Conservation (phyloP, 2,888 invertebrate species). For the Drosophila paramelanica region DNA sequence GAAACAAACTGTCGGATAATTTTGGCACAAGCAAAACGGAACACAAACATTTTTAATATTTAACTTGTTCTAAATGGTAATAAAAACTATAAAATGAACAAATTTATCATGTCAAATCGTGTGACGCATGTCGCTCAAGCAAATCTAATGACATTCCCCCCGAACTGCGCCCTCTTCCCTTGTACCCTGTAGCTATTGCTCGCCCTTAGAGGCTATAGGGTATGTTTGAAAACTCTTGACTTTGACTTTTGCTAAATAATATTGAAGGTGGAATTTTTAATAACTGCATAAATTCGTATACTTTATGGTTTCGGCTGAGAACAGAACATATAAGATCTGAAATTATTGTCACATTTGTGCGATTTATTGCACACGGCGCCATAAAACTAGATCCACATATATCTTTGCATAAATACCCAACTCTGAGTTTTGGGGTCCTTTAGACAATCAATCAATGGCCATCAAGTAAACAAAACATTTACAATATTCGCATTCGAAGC, state of each 20-base stretch:
- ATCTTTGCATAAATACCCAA: conserved; percentile 26
- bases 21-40: conserved; percentile 45
- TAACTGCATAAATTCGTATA: conserved; percentile 33
- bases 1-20: neutral
- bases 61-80: conserved; percentile 39
- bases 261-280: conserved; percentile 41
- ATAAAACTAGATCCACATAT: conserved; percentile 13
- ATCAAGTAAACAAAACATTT: conserved; percentile 56
- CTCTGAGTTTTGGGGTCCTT: conserved; percentile 25
- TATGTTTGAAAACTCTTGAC: conserved; percentile 57
- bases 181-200: neutral
- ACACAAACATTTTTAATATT: conserved; percentile 30
- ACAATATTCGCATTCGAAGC: conserved; percentile 41
- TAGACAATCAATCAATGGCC: conserved; percentile 62
- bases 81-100: conserved; percentile 71
- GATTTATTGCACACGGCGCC: conserved; percentile 78
- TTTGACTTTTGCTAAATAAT: conserved; percentile 54
- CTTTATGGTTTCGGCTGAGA: conserved; percentile 28
- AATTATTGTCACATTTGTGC: conserved; percentile 48
- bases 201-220: too few relatives aligned
- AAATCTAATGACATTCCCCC: conserved; percentile 39
- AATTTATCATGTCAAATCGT: conserved; percentile 71
- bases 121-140: conserved; percentile 69
- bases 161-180: neutral
- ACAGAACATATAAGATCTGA: neutral